A percentile compares a stretch with the other conserved stretches of the same genome.
phyloP scores from a whole-genome alignment of 2,797 vertebrate genomes.

The Anabas testudineus region DNA sequence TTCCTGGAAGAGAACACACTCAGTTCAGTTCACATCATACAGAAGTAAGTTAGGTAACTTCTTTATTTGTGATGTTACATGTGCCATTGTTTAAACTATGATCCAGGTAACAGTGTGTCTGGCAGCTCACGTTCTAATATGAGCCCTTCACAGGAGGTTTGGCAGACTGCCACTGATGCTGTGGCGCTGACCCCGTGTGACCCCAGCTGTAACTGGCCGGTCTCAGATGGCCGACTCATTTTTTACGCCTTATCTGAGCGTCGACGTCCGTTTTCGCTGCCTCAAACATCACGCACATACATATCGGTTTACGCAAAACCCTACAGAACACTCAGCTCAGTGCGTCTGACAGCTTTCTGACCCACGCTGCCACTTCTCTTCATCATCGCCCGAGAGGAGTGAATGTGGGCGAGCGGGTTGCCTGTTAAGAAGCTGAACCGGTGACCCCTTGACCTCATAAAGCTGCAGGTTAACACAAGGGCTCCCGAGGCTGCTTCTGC shows the following conservation, averaged over 20 bases:
- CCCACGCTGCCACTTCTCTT: constrained; percentile 10
- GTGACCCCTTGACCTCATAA: constrained; percentile 34
- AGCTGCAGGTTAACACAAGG: constrained; percentile 46
- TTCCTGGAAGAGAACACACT: constrained; percentile 12
- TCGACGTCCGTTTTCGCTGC: constrained; percentile 22
- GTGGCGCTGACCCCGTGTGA: constrained; percentile 65
- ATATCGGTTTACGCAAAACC: constrained; percentile 38
- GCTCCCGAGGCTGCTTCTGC: constrained; percentile 21
- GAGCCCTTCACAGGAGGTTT: constrained; percentile 32
- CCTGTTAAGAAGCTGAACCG: constrained; percentile 55
- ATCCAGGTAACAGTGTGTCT: constrained; percentile 57
- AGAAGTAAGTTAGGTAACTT: neutral
- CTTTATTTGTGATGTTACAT: neutral
- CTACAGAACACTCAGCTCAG: constrained; percentile 11
- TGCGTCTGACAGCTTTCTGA: constrained; percentile 48
- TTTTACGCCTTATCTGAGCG: constrained; percentile 74
- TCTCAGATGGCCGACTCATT: constrained; percentile 72
- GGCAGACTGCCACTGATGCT: constrained; percentile 58
- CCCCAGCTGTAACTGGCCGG: constrained; percentile 59
- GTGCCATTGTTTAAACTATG: neutral
- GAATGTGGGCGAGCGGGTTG: neutral
- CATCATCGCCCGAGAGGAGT: constrained; percentile 8
- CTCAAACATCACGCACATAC: constrained; percentile 26
- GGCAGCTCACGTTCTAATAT: constrained; percentile 51
- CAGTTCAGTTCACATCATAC: constrained; percentile 7